phyloP scores from a whole-genome alignment of 2,113 vertebrate genomes.

The Cynopterus brachyotis region DNA sequence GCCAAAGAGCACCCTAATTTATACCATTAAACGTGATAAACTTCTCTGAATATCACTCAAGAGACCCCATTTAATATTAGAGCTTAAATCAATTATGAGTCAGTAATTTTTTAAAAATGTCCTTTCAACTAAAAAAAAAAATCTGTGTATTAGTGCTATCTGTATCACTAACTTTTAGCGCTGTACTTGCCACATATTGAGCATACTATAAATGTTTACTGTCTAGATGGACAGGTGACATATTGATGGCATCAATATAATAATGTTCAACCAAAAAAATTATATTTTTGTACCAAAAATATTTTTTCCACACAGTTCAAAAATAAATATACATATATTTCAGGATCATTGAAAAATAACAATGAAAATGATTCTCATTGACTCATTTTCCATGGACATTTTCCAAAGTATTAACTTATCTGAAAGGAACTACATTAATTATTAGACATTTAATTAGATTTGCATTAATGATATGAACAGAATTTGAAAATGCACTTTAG shows the following conservation, averaged over 20 bases:
- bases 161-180: not conserved
- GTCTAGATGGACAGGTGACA: not conserved
- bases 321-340: not conserved
- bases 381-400: not conserved
- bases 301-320: not conserved
- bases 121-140: not conserved
- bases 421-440: not conserved
- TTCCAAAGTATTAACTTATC: not conserved
- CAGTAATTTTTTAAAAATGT: not conserved
- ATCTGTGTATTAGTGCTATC: not conserved
- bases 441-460: constrained; percentile 34
- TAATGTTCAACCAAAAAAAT: not conserved
- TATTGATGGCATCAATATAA: not conserved
- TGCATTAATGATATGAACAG: constrained; percentile 8
- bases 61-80: not conserved
- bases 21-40: not conserved
- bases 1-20: not conserved
- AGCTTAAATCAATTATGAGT: not conserved
- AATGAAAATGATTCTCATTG: not conserved
- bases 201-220: not conserved
- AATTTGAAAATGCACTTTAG: constrained; percentile 47
- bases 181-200: not conserved
- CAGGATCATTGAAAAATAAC: not conserved
- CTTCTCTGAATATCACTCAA: not conserved
- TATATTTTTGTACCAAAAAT: not conserved